Base-by-base conservation (phyloP, 2,113 vertebrate species). In the Tinamus guttatus region DNA sequence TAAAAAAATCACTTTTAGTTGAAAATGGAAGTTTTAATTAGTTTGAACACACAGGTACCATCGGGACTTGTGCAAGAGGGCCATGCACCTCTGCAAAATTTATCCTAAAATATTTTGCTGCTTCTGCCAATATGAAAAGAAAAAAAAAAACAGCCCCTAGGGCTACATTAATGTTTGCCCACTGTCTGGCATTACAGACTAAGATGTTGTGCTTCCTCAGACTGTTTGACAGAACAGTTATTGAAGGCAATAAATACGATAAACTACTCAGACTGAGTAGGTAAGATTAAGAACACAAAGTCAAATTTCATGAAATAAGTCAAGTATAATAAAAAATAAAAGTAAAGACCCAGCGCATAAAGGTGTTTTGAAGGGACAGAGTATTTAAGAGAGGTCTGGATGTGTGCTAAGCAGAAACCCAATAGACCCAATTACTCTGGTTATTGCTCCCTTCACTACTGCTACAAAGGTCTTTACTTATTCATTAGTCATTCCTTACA, bases 241-340 rank as follows among this genome's bases (percentile, higher is more conserved):
- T 59, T 19, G 56, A 93, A 84, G 73, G 65, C 40, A 92, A 79
- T 63, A 73, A 84, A 88, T 81, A 78, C 79, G 93, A 93, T 82
- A 70, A 95, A 94, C 68, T 90, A 68, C 85, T 96, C 88, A 89
- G 88, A 95, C 81, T 81, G 93, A 83, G 73, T 85, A 95, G 80
- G 90, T 86, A 68, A 87, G 87, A 94, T 97, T 88, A 97, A 81
- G 87, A 96, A 87, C 80, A 60, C 91, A 97, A 97, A 95, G 96
- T 97, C 97, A 96, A 93, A 96, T 94, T 69, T 89, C 59, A 62
- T 36, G 36, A 90, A 96, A 89, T 95, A 94, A 93, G 85, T 93
- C 89, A 70, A 65, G 67, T 74, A 41, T 69, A 84, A 79, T 87
- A 87, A 94, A 90, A 49, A 79, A 78, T 89, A 85, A 62, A 88